Percentiles rank a stretch among this genome's conserved stretches.
These are phyloP conservation scores for Brachycybe producta DNA, from an alignment of 2,888 invertebrate genomes.

Conservation along the genomic window DNA sequence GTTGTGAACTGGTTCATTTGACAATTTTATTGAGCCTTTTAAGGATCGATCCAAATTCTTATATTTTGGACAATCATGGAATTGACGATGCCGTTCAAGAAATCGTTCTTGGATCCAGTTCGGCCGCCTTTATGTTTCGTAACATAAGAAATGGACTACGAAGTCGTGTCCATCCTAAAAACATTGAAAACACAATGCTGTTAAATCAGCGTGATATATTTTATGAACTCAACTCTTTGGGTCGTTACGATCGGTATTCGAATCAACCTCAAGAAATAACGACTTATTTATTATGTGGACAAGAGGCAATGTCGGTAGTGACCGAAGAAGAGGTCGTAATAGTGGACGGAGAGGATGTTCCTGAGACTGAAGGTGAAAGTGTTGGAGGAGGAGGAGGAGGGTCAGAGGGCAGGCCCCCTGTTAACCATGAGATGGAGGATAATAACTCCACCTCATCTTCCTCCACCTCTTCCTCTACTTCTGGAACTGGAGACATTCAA, in stretches of 20 bases:
- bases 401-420: background rate
- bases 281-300: conserved; percentile 18
- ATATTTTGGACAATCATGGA: conserved; percentile 43
- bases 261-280: conserved; percentile 12
- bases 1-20: conserved; percentile 66
- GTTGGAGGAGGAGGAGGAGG: background rate
- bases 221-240: conserved; percentile 57
- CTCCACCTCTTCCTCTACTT: background rate
- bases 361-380: background rate
- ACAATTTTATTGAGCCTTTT: conserved; percentile 67
- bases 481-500: too few species aligned
- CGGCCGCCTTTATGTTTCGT: conserved; percentile 21
- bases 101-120: conserved; percentile 21
- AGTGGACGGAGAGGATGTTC: background rate
- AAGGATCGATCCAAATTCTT: conserved; percentile 58
- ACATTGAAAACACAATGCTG: conserved; percentile 52
- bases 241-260: conserved; percentile 43
- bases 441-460: background rate
- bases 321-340: conserved; percentile 5
- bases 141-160: conserved; percentile 17
- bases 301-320: conserved; percentile 4
- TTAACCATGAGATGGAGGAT: background rate
- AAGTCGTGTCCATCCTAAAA: conserved; percentile 52
- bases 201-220: conserved; percentile 57
- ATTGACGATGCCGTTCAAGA: conserved; percentile 19